Evolutionary conservation across 2,797 vertebrate genomes (phyloP), one percentile per base, ranked within the genome.

Genomic region (Falco cherrug): DNA sequence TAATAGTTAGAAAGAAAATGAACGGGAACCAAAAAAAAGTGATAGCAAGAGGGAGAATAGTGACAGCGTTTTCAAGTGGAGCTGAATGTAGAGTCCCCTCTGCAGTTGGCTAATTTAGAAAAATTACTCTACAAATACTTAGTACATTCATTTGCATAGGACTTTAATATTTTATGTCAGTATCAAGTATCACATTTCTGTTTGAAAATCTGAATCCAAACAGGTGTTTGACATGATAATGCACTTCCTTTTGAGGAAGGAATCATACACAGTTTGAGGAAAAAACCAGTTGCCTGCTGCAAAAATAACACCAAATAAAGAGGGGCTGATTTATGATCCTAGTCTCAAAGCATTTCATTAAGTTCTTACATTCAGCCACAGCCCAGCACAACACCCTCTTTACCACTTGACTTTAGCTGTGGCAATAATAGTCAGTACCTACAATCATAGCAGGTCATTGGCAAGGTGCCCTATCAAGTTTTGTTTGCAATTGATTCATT

Each of bases 401-500:
- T 16, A 50, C 60, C 63, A 63, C 37, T 51, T 54, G 50, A 79
- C 33, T 84, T 88, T 1, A 89, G 79, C 89, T 69, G 54, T 26
- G 43, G 81, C 67, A 90, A 59, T 1, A 90, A 56, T 1, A 92
- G 75, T 8, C 13, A 0, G 77, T 39, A 74, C 77, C 35, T 37
- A 22, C 3, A 5, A n/a, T 35, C 45, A 11, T 0, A 57, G 63
- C 9, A 67, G n/a, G 31, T 4, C 13, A 74, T 3, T 92, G 89
- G 92, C 92, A 87, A 77, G 26, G 57, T 31, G 68, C 95, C 75
- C 54, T 53, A 28, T 39, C 64, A 25, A 53, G 68, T 53, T 92
- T 50, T 95, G 78, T 95, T 95, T 96, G 89, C 78, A 85, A 43
- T 17, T 33, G 41, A n/a, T 54, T 93, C 71, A 64, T 85, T 96